These are phyloP conservation scores for Zaprionus gabonicus DNA, from an alignment of 1,140 invertebrate species.

Conservation along the genomic window DNA sequence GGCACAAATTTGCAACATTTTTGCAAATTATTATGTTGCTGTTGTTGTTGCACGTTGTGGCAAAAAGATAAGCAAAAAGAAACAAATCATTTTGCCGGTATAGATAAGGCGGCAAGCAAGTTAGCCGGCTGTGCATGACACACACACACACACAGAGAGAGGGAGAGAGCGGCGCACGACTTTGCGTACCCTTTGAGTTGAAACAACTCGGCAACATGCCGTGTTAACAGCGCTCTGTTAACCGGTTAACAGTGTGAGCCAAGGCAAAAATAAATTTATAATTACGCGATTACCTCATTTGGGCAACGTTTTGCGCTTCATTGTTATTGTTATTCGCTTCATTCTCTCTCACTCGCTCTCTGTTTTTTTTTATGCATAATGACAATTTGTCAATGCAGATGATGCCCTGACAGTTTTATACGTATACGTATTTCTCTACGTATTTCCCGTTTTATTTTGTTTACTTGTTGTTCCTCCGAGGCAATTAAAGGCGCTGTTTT, in stretches of 20 bases:
- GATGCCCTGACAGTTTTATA: slow-evolving; percentile 29
- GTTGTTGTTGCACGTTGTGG: slow-evolving; percentile 42
- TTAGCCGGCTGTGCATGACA: slow-evolving; percentile 56
- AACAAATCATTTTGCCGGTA: slow-evolving; percentile 61
- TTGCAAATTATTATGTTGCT: slow-evolving; percentile 13
- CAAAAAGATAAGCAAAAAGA: slow-evolving; percentile 29
- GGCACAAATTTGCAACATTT: slow-evolving; percentile 6
- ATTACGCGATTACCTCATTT: slow-evolving; percentile 84
- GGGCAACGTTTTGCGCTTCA: slow-evolving; percentile 62
- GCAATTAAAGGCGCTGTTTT: slow-evolving; percentile 2
- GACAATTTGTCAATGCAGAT: slow-evolving; percentile 70
- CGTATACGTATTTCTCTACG: slow-evolving; percentile 4
- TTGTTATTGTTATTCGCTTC: slow-evolving; percentile 47
- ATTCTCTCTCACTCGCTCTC: slow-evolving; percentile 35
- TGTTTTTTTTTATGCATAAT: slow-evolving; percentile 44
- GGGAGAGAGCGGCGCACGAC: slow-evolving; percentile 11
- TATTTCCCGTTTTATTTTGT: slow-evolving; percentile 42
- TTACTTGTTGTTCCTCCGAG: slow-evolving; percentile 8
- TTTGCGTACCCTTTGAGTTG: slow-evolving; percentile 8
- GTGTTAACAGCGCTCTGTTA: slow-evolving; percentile 43
- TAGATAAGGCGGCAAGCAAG: slow-evolving; percentile 56
- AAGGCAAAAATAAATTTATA: slow-evolving; percentile 69
- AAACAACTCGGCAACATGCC: slow-evolving; percentile 52
- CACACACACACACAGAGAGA: slow-evolving; percentile 13
- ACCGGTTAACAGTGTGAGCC: slow-evolving; percentile 55